Conservation (phyloP, 92 coral and sea anemone genomes). For the Anthopleura xanthogrammica region DNA sequence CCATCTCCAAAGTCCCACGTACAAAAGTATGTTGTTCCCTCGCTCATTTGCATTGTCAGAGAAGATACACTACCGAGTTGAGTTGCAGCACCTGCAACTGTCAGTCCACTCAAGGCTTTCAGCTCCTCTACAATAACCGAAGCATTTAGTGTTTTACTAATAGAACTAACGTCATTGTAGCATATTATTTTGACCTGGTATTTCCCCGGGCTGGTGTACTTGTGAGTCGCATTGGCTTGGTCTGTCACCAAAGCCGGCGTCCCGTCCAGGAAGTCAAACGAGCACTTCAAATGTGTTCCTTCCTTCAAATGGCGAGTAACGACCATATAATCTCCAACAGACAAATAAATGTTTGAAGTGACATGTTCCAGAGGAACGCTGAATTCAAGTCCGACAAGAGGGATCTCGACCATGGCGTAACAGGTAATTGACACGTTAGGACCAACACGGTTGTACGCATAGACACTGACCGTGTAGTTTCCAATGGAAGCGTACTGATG, state of each 20-base stretch:
- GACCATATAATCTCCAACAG: constrained; percentile 58
- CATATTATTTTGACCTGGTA: constrained; percentile 73
- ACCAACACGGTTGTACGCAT: constrained; percentile 71
- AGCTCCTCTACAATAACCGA: constrained; percentile 67
- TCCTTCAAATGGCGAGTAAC: constrained; percentile 45
- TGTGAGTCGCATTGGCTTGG: constrained; percentile 42
- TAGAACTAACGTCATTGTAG: constrained; percentile 79
- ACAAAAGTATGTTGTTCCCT: constrained; percentile 74
- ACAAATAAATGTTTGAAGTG: constrained; percentile 61
- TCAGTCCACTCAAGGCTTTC: constrained; percentile 55
- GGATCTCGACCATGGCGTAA: constrained; percentile 80
- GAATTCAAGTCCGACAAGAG: constrained; percentile 66
- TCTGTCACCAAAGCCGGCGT: constrained; percentile 36
- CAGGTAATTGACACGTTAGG: constrained; percentile 65
- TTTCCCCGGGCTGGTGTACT: constrained; percentile 62
- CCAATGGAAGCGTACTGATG: constrained; percentile 75
- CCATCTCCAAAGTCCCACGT: constrained; percentile 79
- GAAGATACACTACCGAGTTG: constrained; percentile 52
- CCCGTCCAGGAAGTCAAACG: constrained; percentile 76
- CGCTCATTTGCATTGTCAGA: constrained; percentile 46
- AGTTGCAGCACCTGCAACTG: constrained; percentile 54
- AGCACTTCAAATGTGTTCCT: constrained; percentile 77
- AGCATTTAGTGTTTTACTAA: constrained; percentile 59
- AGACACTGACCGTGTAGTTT: constrained; percentile 70
- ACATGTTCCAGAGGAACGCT: constrained; percentile 51